Evolutionary conservation across 2,888 invertebrate species (phyloP).

Genomic region (Epinotia demarniana): DNA sequence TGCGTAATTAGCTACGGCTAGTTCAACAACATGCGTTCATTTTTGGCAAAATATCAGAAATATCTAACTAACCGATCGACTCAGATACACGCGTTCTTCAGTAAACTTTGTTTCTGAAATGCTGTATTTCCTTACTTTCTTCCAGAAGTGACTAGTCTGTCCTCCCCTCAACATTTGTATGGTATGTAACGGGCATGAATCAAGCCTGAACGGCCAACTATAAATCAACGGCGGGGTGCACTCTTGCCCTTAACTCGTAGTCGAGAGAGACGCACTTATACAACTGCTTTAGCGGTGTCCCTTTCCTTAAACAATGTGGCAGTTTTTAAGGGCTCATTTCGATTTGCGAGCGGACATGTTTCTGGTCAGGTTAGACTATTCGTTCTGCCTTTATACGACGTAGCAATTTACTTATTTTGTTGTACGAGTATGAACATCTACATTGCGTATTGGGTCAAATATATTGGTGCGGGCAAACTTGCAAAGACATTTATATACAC

Average conservation of each 20-base stretch:
- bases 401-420: constrained; percentile 1
- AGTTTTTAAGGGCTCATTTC: constrained; percentile 28
- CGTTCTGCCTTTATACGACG: constrained; percentile 20
- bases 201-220: constrained; percentile 42
- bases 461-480: too few relatives aligned
- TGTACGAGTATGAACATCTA: background rate
- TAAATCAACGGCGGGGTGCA: constrained; percentile 38
- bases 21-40: too few relatives aligned
- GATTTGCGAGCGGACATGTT: constrained; percentile 17
- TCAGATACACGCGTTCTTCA: too few relatives aligned
- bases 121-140: too few relatives aligned
- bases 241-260: constrained; percentile 27
- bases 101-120: too few relatives aligned
- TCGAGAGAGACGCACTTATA: constrained; percentile 26
- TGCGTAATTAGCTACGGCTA: too few relatives aligned
- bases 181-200: constrained; percentile 41
- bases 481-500: too few relatives aligned
- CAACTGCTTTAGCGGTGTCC: background rate
- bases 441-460: background rate
- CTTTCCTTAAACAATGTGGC: constrained; percentile 24
- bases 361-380: constrained; percentile 3
- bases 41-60: too few relatives aligned
- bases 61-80: too few relatives aligned
- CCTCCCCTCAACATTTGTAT: constrained; percentile 7
- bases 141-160: constrained; percentile 10